Conservation (phyloP, 2,797 vertebrate species). For the Periophthalmus magnuspinnatus region DNA sequence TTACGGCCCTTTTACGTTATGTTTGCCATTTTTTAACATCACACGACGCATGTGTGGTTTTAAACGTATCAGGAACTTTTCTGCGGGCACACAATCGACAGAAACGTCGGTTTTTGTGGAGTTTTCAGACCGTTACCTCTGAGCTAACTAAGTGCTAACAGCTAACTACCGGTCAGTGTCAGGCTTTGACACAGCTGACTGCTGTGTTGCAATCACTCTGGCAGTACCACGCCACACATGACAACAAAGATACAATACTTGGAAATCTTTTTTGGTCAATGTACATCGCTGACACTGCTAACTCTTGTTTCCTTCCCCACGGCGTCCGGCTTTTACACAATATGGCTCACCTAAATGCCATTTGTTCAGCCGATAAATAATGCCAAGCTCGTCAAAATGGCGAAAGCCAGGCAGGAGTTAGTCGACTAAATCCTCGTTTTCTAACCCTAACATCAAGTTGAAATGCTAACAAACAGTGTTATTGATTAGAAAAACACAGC, state of each 20-base stretch:
- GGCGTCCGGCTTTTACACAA: not conserved
- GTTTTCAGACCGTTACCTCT: not conserved
- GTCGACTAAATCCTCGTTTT: slow-evolving; percentile 51
- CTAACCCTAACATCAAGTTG: slow-evolving; percentile 23
- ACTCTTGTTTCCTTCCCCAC: not conserved
- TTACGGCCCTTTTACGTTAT: not conserved
- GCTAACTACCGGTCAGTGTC: slow-evolving; percentile 52
- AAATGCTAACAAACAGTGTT: not conserved
- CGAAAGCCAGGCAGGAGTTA: slow-evolving; percentile 76
- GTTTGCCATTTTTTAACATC: fast-evolving
- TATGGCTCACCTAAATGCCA: slow-evolving; percentile 26
- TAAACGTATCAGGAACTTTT: not conserved
- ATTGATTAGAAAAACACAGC: not conserved
- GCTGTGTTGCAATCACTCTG: slow-evolving; percentile 32
- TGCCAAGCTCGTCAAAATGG: slow-evolving; percentile 75
- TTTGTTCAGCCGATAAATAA: slow-evolving; percentile 45
- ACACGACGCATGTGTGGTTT: not conserved
- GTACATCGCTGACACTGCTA: not conserved
- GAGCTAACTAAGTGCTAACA: slow-evolving; percentile 32
- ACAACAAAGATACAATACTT: not conserved
- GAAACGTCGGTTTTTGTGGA: not conserved
- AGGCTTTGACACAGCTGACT: slow-evolving; percentile 33
- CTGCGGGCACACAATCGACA: not conserved
- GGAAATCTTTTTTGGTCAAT: not conserved
- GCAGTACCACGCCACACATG: not conserved